A percentile compares a stretch with the other conserved stretches of the same genome.
These are phyloP conservation scores for Chaitophorus viminalis DNA, from an alignment of 2,888 invertebrate genomes.

Conservation along the genomic window DNA sequence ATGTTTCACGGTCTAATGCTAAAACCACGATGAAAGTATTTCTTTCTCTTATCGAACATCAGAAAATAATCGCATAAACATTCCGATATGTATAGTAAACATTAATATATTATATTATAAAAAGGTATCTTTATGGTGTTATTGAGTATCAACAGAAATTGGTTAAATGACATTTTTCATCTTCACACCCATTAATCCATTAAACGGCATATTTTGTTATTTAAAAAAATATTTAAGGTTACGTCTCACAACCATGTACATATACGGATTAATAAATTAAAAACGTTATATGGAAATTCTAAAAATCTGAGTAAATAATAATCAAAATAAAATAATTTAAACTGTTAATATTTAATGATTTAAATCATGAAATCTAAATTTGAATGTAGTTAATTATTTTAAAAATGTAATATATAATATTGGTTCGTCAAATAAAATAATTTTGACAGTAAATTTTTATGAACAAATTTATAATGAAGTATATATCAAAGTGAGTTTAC, in stretches of 20 bases:
- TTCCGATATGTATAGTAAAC: background rate
- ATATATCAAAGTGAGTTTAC: too few species aligned
- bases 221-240: background rate
- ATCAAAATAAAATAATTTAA: background rate
- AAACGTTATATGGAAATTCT: background rate
- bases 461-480: too few species aligned
- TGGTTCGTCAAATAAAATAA: too few species aligned
- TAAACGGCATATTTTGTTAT: background rate
- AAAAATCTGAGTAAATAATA: too few species aligned
- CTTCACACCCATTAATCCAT: slow-evolving; percentile 10
- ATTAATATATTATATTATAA: too few species aligned
- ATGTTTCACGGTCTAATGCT: slow-evolving; percentile 44
- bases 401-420: background rate
- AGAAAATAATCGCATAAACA: slow-evolving; percentile 15
- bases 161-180: slow-evolving; percentile 18
- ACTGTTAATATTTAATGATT: background rate
- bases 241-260: background rate
- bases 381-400: background rate
- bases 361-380: background rate
- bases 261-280: background rate
- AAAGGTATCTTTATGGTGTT: background rate
- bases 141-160: slow-evolving; percentile 15
- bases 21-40: slow-evolving; percentile 48
- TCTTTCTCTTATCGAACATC: slow-evolving; percentile 46
- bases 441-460: too few species aligned